Evolutionary conservation across 2,113 vertebrate genomes (phyloP), one percentile per base, ranked within the genome.

Genomic region (Megaceryle maxima): DNA sequence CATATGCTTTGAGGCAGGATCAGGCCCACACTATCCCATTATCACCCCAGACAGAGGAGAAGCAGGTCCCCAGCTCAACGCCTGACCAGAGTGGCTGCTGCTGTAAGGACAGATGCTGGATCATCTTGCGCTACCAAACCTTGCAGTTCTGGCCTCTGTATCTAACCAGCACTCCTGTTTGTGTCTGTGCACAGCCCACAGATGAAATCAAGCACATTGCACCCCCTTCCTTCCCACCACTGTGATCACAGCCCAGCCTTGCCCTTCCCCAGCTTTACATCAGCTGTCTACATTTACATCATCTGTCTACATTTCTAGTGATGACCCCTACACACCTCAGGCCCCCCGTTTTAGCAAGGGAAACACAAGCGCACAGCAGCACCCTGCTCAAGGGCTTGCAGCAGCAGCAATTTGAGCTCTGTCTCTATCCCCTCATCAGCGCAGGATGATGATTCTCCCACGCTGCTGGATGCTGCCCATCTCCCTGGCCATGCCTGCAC

Each of bases 291-390:
- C n/a, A n/a, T 55, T 25, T 75, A 31, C 41, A 63, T 35, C 2
- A 5, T 14, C 11, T 33, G 7, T 26, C 62, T 50, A 10, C 1
- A 3, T 62, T 62, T 50, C 57, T 51, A 60, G n/a, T 7, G 35
- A 56, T 2, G 1, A 35, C 5, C 13, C 26, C 73, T 74, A 35
- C 0, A 5, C 11, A 48, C 29, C 17, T 41, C 4, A 1, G 60
- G 11, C 11, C 26, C 46, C 68, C 62, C 17, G 7, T 21, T 53
- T 20, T 31, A 37, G 43, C 9, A 13, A 48, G n/a, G 44, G 26
- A 33, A 74, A 70, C 41, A 37, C 1, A 1, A 53, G 39, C 5
- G 2, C 19, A 16, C 25, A 63, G 53, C 56, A 69, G 24, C 67
- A 51, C 20, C 26, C 24, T 0, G 0, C 6, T 56, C 29, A 31